Base-by-base conservation (phyloP, 2,888 invertebrate genomes). In the Acrocera orbiculus region DNA sequence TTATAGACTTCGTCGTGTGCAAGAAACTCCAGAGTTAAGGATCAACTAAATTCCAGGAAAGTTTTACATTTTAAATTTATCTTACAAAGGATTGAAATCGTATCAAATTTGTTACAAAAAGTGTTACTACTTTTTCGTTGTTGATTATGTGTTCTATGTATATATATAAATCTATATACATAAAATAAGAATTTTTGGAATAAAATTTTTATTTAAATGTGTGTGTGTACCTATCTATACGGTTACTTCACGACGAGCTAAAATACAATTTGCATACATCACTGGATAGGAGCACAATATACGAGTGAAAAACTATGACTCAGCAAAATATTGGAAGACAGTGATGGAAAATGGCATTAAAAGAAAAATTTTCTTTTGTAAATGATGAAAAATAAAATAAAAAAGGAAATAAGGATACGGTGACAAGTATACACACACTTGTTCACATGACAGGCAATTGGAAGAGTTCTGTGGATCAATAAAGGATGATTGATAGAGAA, bases 211-310 rank as follows among this genome's bases (percentile, higher is more conserved):
- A 19, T 20, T 11, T 19, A 7, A n/a, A 11, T 30, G 11, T 19
- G 27, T 16, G 27, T 27, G n/a, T 14, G 15, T 27, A 13, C 26
- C 28, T 34, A 27, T 34, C 23, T 34, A 28, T 28, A 34, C 34
- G 27, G 28, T 16, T 28, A 28, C 23, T 22, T 34, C n/a, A n/a
- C n/a, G n/a, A n/a, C n/a, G n/a, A n/a, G 34, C 36, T 37, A 37
- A 39, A 37, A 37, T 34, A 34, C 37, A 39, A 39, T 39, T 39
- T 39, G 39, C 39, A 39, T 39, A 39, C 34, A 39, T 39, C 39
- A 37, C 37, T 30, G 39, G 30, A 39, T 39, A 39, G n/a, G n/a
- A n/a, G n/a, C n/a, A 8, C 19, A 30, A 24, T 24, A 24, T 23
- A 25, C 27, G 25, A 25, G 34, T 28, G 28, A 10, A 23, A 28